Base-by-base conservation (phyloP, 2,113 vertebrate species). In the Muntiacus muntjak region DNA sequence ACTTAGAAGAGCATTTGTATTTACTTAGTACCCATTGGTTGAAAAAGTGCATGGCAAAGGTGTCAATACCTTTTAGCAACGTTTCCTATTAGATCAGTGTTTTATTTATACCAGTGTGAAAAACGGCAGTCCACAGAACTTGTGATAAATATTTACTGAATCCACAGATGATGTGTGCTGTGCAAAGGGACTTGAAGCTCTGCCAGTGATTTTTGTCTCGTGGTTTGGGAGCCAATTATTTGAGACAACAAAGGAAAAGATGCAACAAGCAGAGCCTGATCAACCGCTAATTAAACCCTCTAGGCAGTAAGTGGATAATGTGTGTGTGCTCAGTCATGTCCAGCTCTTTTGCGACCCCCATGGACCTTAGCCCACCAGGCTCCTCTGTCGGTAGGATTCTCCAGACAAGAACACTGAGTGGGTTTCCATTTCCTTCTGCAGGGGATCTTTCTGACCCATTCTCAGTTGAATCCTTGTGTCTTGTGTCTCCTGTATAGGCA, bases 191-290 rank as follows among this genome's bases (percentile, higher is more conserved):
- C 67, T 36, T 67, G 84, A 87, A 81, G 36, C 9, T n/a, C 15
- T 45, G 23, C 76, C 79, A 83, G 0, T n/a, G 62, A 30, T 43
- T 92, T 91, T 87, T 87, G 74, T 78, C 64, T 87, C 23, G 0
- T 5, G 7, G 25, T 33, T 76, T 67, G 83, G 81, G 36, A 97
- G 74, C 6, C 50, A 94, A 81, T 84, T 89, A 79, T 74, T 60
- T 52, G 58, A 87, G 57, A 90, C 67, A 87, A 62, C 33, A 54
- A 67, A 57, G 62, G n/a, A 87, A 96, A 92, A 94, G n/a, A 17
- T 13, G 4, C 30, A 78, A 15, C 43, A 25, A 79, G 43, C 60
- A 62, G 71, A 67, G 43, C 4, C 87, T 90, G 55, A 36, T 79
- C 67, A 79, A n/a, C 33, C 45, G 17, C n/a, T 55, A 33, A 5